Base-by-base conservation (phyloP, 2,797 vertebrate species). In the Lates japonicus region DNA sequence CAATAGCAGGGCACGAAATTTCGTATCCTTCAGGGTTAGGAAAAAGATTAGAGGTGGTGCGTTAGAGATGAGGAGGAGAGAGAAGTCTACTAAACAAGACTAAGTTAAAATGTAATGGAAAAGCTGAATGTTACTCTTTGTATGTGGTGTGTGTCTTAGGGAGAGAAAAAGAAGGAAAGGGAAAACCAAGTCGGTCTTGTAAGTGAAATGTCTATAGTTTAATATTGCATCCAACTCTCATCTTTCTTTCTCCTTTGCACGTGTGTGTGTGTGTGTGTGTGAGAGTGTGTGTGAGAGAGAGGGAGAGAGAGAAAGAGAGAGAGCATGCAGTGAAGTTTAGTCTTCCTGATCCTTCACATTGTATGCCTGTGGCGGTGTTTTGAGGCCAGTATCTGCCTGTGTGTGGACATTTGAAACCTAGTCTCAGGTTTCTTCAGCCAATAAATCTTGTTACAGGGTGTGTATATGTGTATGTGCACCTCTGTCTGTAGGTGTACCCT, bases 381-480 rank as follows among this genome's bases (percentile, higher is more conserved):
- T 52, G 9, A 22, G n/a, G n/a, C 48, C n/a, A n/a, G n/a, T n/a
- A 35, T 73, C 71, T 42, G 41, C 14, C 14, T 61, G 22, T 46
- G 4, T 68, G 19, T 68, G 31, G 5, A 62, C 54, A 68, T 74
- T 58, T 66, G 37, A 87, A 90, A 76, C 55, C 72, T 41, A 83
- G n/a, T 73, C 71, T n/a, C 52, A 44, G 72, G 55, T 68, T 74
- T 79, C 82, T 85, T 66, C 14, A 74, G 70, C 59, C 70, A 65
- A 54, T 81, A 90, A 78, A 86, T 59, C 78, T 66, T 76, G 25
- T 87, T 84, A 64, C 22, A 78, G 57, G 16, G 63, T 77, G 72
- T 69, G 68, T 70, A 22, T 65, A n/a, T 65, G 25, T 52, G 57
- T 51, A 46, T 29, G 37, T 41, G 22, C 9, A 37, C 49, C 29